Evolutionary conservation across 2,113 vertebrate genomes (phyloP), one percentile per base, ranked within the genome.

Genomic region (Megaleporinus macrocephalus): DNA sequence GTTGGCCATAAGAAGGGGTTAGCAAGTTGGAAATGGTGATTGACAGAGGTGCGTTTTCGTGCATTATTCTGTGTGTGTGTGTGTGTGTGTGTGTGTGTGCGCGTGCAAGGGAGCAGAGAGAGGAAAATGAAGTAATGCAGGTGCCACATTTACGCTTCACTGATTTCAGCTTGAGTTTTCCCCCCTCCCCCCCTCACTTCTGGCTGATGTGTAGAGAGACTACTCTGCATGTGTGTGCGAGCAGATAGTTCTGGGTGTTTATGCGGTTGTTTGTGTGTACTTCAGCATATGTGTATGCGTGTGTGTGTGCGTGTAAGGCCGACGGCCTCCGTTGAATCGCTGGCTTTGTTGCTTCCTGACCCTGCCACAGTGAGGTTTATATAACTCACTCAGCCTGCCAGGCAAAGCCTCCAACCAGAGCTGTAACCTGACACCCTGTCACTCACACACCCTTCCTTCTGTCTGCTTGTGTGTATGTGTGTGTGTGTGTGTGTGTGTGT

Each of bases 361-460:
- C 84, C 85, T 87, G 87, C 78, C 86, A 87, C 72, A 77, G 85
- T 84, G 71, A 87, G 83, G 85, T 93, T 93, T 93, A 61, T 87
- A 83, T 92, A 91, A 91, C 82, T 89, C 85, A 26, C 29, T 89
- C 84, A 61, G 85, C 18, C 75, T 87, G 88, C 79, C 88, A 79
- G 66, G 27, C 84, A 75, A 71, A 78, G 49, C 84, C 87, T 73
- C 87, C 91, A 92, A 91, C 88, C 91, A 41, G 75, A 73, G 86
- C 77, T 91, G 92, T 92, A 95, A 93, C 61, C 18, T 79, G 89
- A 91, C 90, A 92, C 84, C 87, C 84, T 76, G 72, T 85, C 72
- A 86, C 90, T 89, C 76, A 78, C 69, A 74, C 70, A 61, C 49
- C 0, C 74, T 7, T 65, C 80, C 49, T n/a, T 33, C 66, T 61